Conservation (phyloP, 2,797 vertebrate genomes). For the Falco biarmicus region DNA sequence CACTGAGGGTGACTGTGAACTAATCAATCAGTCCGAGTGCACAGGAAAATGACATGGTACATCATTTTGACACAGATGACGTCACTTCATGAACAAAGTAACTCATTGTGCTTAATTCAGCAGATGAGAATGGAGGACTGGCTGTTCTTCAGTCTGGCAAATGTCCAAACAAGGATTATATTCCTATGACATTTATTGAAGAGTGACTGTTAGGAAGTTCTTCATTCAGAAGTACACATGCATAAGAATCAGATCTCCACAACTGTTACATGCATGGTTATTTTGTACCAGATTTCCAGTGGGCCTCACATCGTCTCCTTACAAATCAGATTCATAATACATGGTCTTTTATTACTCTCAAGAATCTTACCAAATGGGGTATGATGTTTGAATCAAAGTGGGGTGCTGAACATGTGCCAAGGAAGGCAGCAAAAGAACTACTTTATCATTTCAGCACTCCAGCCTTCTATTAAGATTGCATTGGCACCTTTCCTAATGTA, state of each 20-base stretch:
- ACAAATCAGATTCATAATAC: not conserved
- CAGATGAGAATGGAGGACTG: not conserved
- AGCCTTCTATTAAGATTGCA: conserved; percentile 62
- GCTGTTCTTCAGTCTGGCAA: not conserved
- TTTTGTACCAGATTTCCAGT: not conserved
- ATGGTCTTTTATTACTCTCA: conserved; percentile 27
- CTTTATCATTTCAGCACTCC: conserved; percentile 60
- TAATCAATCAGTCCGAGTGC: conserved; percentile 54
- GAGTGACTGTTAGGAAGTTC: not conserved
- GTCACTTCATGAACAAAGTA: not conserved
- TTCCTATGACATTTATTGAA: not conserved
- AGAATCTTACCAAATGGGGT: conserved; percentile 16
- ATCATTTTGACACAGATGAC: conserved; percentile 26
- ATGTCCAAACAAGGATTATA: not conserved
- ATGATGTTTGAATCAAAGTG: conserved; percentile 44
- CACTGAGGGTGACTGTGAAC: not conserved
- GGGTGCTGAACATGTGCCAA: conserved; percentile 52
- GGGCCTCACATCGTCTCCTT: not conserved
- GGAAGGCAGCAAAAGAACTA: conserved; percentile 27
- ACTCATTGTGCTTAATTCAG: not conserved
- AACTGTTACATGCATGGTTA: not conserved
- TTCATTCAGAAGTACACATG: not conserved
- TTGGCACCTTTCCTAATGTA: conserved; percentile 73
- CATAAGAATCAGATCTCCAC: not conserved
- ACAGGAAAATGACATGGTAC: conserved; percentile 1